Evolutionary conservation across 2,797 vertebrate genomes (phyloP).

Genomic region (Enteromius afrohamiltoni): DNA sequence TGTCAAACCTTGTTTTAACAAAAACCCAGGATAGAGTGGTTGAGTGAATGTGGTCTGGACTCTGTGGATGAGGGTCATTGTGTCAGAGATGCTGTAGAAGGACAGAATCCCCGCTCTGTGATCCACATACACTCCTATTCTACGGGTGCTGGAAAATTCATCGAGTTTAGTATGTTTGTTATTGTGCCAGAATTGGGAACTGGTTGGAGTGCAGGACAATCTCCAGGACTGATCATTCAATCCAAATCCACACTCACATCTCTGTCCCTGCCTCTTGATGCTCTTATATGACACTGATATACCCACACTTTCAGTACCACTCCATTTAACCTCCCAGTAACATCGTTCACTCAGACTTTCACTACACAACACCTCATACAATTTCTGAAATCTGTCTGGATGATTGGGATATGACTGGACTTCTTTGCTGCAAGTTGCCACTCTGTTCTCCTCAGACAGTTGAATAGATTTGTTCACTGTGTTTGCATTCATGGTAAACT

Average conservation of each 20-base stretch:
- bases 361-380: conserved; percentile 33
- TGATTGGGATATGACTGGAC: neutral
- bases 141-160: neutral
- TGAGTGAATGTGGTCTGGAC: conserved; percentile 48
- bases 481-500: conserved; percentile 8
- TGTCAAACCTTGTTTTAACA: neutral
- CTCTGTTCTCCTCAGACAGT: conserved; percentile 21
- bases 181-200: conserved; percentile 22
- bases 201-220: neutral
- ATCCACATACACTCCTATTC: conserved; percentile 16
- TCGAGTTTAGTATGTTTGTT: neutral
- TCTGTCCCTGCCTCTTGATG: conserved; percentile 8
- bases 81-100: neutral
- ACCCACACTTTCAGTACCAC: neutral
- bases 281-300: conserved; percentile 38
- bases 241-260: conserved; percentile 11
- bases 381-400: conserved; percentile 22
- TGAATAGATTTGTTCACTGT: neutral
- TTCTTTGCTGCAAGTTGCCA: neutral
- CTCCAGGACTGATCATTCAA: conserved; percentile 34
- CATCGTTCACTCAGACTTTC: conserved; percentile 11
- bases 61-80: neutral
- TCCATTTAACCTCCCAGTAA: conserved; percentile 49
- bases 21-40: neutral
- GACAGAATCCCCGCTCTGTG: conserved; percentile 5